These are phyloP conservation scores for Bovichtus variegatus DNA, from an alignment of 2,797 vertebrate genomes.

Conservation along the genomic window DNA sequence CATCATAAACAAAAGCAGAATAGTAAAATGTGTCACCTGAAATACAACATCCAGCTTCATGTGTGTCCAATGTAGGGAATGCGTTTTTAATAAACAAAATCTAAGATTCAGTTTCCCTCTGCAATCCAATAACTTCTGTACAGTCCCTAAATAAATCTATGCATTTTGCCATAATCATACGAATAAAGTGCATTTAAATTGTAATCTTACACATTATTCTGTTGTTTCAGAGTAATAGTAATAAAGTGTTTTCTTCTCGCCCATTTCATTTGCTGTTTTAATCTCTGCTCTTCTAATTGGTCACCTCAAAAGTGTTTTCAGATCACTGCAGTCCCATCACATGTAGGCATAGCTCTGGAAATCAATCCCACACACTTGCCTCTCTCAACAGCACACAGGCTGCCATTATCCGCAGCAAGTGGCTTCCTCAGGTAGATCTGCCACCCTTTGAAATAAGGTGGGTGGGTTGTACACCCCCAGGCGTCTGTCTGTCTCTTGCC, in stretches of 20 bases:
- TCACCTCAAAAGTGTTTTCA: slow-evolving; percentile 20
- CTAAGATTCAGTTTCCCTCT: background rate
- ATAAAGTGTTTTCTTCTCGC: slow-evolving; percentile 11
- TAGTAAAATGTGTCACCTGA: background rate
- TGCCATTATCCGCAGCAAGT: slow-evolving; percentile 75
- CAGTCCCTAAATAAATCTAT: background rate
- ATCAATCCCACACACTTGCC: slow-evolving; percentile 71
- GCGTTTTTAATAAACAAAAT: too few species aligned
- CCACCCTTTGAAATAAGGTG: slow-evolving; percentile 80
- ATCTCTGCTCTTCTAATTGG: slow-evolving; percentile 31
- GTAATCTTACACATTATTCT: background rate
- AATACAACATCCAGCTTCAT: background rate
- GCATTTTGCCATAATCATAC: background rate
- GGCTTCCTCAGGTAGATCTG: slow-evolving; percentile 73
- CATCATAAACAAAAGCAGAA: background rate
- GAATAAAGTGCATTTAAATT: background rate
- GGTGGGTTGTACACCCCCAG: slow-evolving; percentile 72
- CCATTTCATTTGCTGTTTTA: slow-evolving; percentile 14
- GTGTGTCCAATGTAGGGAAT: background rate
- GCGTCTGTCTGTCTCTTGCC: slow-evolving; percentile 85
- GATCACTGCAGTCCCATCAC: slow-evolving; percentile 18
- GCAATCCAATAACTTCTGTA: background rate
- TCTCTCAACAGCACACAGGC: slow-evolving; percentile 74
- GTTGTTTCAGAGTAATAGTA: background rate
- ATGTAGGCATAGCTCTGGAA: slow-evolving; percentile 68